phyloP scores from a whole-genome alignment of 2,797 vertebrate genomes.

The Smutsia temminckii region DNA sequence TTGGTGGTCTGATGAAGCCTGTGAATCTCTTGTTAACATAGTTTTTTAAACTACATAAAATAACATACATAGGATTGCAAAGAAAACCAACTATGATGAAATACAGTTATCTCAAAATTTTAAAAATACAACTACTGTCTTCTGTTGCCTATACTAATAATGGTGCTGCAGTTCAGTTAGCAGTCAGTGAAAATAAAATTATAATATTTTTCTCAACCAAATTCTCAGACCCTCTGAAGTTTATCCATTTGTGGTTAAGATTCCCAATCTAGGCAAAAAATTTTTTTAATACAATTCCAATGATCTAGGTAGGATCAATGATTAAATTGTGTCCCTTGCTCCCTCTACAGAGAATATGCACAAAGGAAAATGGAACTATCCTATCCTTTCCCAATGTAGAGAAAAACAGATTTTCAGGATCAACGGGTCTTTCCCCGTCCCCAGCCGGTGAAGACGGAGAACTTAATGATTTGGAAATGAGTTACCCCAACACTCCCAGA shows the following conservation, averaged over 20 bases:
- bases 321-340: background rate
- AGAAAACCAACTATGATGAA: background rate
- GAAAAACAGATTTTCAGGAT: slow-evolving; percentile 16
- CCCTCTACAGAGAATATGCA: background rate
- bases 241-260: background rate
- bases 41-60: background rate
- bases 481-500: background rate
- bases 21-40: background rate
- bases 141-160: background rate
- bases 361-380: background rate
- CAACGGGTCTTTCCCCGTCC: background rate
- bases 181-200: background rate
- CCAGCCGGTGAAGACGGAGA: background rate
- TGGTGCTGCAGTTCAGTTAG: background rate
- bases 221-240: slow-evolving; percentile 2
- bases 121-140: background rate
- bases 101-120: background rate
- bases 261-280: background rate
- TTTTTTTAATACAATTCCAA: background rate
- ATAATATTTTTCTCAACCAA: background rate
- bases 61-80: background rate
- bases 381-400: background rate
- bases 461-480: slow-evolving; percentile 51
- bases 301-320: background rate
- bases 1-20: background rate